Base-by-base conservation (phyloP, 1,140 invertebrate genomes). In the Batillaria attramentaria region DNA sequence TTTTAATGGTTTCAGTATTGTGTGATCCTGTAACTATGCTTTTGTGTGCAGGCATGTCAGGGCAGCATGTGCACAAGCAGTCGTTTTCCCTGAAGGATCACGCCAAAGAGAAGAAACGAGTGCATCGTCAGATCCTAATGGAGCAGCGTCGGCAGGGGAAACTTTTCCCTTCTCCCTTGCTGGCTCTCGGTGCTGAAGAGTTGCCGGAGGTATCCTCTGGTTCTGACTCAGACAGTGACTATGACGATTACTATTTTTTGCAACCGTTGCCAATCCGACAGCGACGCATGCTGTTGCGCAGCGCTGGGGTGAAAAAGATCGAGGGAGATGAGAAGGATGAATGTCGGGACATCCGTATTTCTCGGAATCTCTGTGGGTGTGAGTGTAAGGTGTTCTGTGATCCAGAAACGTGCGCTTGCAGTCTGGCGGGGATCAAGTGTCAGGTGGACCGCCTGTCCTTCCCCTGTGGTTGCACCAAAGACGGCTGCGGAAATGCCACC, bases 401-500 rank as follows among this genome's bases (percentile, higher is more conserved):
- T 92, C 97, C 97, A 0, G 97, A 98, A 85, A 97, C 94, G 31
- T 99, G 98, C 91, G 94, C 95, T 39, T 99, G 98, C 91, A 96
- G 96, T 89, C 93, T 96, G 88, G 96, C 95, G 69, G 97, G 97
- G 39, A 99, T 99, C 79, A 98, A 98, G 92, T 99, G 97, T 89
- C 97, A 98, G 93, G 96, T 99, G 33, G 97, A 99, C 92, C 93
- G 97, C 80, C 92, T 97, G 60, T 97, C 96, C 86, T 99, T 99
- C 90, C 98, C 98, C 0, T 99, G 98, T 91, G 97, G 97, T 33
- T 99, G 98, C 91, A 95, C 95, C 0, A 94, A 96, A 81, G 97
- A 99, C 86, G 96, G 96, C 68, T 99, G 98, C 91, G 95, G 94
- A 43, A 99, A 99, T 91, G 94, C 94, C 3, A 94, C 94, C 72